Conservation (phyloP, 2,113 vertebrate species). For the Periophthalmodon schlosseri region DNA sequence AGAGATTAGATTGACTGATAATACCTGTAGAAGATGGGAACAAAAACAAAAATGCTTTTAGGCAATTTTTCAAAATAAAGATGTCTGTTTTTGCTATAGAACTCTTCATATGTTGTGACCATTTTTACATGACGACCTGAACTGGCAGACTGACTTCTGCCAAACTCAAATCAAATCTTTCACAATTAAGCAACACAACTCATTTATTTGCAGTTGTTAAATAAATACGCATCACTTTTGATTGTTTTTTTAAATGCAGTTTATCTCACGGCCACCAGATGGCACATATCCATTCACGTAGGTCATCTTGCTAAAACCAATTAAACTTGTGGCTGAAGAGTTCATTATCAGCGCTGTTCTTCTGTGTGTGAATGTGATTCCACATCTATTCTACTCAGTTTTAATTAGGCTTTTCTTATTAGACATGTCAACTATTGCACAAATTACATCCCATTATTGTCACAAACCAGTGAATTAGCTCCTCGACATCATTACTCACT, state of each 20-base stretch:
- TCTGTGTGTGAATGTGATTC: neutral
- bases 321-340: conserved; percentile 3
- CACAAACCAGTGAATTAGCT: conserved; percentile 18
- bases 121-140: too few relatives aligned
- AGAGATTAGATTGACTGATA: too few relatives aligned
- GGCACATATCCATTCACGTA: conserved; percentile 1
- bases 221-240: too few relatives aligned
- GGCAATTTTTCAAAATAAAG: too few relatives aligned
- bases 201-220: too few relatives aligned
- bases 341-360: neutral
- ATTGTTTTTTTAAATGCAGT: neutral
- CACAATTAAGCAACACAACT: too few relatives aligned
- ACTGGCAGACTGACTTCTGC: too few relatives aligned
- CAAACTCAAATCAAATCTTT: too few relatives aligned
- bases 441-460: conserved; percentile 26
- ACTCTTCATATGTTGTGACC: too few relatives aligned
- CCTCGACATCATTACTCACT: conserved; percentile 39
- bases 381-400: conserved; percentile 25
- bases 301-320: neutral
- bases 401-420: conserved; percentile 43
- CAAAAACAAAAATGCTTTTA: too few relatives aligned
- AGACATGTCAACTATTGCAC: conserved; percentile 23
- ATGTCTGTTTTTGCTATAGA: too few relatives aligned
- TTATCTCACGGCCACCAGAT: conserved; percentile 1
- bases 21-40: too few relatives aligned